phyloP scores from a whole-genome alignment of 2,888 invertebrate species.

The Agriopis marginaria region DNA sequence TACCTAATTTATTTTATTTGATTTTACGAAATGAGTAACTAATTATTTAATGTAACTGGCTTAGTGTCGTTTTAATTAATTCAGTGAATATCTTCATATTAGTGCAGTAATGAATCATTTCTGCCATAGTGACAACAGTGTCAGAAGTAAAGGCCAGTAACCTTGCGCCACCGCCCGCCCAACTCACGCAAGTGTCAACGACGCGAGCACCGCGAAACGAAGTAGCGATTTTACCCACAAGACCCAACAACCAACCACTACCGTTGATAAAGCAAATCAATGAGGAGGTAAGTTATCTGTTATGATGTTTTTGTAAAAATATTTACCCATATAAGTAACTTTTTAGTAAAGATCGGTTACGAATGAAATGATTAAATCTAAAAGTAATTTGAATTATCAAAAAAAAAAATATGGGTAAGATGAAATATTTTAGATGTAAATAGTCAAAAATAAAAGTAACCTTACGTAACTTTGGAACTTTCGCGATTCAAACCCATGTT shows the following conservation, averaged over 20 bases:
- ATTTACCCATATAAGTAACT: not conserved
- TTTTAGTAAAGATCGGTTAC: not conserved
- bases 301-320: not conserved
- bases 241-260: slow-evolving; percentile 73
- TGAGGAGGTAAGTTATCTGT: slow-evolving; percentile 69
- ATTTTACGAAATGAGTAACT: too few species aligned
- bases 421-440: too few species aligned
- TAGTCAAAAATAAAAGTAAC: too few species aligned
- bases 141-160: slow-evolving; percentile 80
- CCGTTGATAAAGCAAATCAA: slow-evolving; percentile 80
- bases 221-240: slow-evolving; percentile 55
- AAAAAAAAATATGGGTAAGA: too few species aligned
- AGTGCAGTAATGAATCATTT: not conserved
- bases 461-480: too few species aligned
- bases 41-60: too few species aligned
- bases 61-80: too few species aligned
- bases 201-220: slow-evolving; percentile 45
- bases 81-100: too few species aligned
- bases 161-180: slow-evolving; percentile 59
- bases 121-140: slow-evolving; percentile 67
- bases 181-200: slow-evolving; percentile 49
- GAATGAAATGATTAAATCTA: too few species aligned
- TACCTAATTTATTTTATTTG: too few species aligned
- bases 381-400: too few species aligned
- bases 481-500: too few species aligned